Conservation (phyloP, 2,888 invertebrate genomes). For the Cerastoderma edule region DNA sequence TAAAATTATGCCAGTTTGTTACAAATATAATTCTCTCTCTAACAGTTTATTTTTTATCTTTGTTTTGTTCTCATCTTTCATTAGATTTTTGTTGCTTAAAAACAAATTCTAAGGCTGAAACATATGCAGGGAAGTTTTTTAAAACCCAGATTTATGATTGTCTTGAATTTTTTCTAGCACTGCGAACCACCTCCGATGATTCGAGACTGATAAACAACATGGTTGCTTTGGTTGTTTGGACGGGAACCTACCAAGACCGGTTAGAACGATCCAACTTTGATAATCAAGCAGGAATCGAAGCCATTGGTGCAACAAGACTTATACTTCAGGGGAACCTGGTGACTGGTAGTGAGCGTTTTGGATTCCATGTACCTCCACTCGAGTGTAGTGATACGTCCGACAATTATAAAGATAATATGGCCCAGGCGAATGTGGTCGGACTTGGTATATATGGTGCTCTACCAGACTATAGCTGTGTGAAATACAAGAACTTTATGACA, state of each 20-base stretch:
- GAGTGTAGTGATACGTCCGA: conserved; percentile 51
- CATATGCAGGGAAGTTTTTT: no score
- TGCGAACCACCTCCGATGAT: conserved; percentile 56
- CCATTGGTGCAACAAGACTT: conserved; percentile 54
- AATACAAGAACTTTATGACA: conserved; percentile 66
- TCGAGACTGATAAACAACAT: conserved; percentile 71
- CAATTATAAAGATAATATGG: conserved; percentile 65
- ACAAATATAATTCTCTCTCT: no score
- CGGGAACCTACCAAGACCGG: conserved; percentile 73
- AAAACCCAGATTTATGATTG: no score
- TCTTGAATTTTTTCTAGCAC: not conserved
- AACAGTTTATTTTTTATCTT: no score
- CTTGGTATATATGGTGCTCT: conserved; percentile 47
- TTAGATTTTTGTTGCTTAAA: no score
- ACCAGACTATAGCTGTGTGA: conserved; percentile 57
- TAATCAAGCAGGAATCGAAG: conserved; percentile 61
- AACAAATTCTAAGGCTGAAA: no score
- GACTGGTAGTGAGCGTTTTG: conserved; percentile 74
- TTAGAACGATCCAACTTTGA: conserved; percentile 58
- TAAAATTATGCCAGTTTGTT: no score
- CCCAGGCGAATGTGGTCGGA: conserved; percentile 65
- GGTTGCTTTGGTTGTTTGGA: conserved; percentile 67
- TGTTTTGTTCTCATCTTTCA: no score
- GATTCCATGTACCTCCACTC: conserved; percentile 60
- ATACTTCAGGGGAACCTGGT: conserved; percentile 70